Base-by-base conservation (phyloP, 2,797 vertebrate species). In the Glossophaga mutica region DNA sequence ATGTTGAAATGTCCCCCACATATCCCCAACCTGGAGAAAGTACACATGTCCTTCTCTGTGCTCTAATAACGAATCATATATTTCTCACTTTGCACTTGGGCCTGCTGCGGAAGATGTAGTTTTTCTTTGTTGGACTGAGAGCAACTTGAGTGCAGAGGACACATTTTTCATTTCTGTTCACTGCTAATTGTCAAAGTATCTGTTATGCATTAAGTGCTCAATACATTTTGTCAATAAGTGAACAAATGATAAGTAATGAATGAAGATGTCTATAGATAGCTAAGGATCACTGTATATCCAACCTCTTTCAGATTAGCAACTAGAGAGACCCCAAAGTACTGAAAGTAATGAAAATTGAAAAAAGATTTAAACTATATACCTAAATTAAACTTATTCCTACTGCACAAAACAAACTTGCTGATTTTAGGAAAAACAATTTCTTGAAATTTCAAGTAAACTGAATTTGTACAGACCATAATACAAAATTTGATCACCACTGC, bases 361-460 rank as follows among this genome's bases (percentile, higher is more conserved):
- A 9, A 15, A 26, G 15, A 93, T 78, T 77, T 90, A 87, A 71
- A 73, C 7, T 59, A 6, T 85, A 24, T 39, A 1, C 67, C 16
- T 88, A 77, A 90, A 84, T 91, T 34, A 96, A 94, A 59, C 26
- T 14, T 71, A 87, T 62, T 32, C 29, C 4, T 91, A 34, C 6
- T 26, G 76, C 22, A 59, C 15, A 89, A 93, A 93, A 22, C 70
- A 46, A 94, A 55, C 4, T 95, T 68, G 37, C 18, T 59, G 24
- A 55, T 90, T 88, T 96, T 42, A 82, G 37, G 94, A 93, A 92
- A 77, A 77, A 62, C 57, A 46, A 76, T 26, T 7, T 91, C 15
- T 77, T 93, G 37, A 52, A 96, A 52, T 96, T 89, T 0, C 0
- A 86, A 92, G 16, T 85, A 77, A 94, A 55, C 14, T 87, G 32